Percentiles rank a stretch among this genome's conserved stretches.
Evolutionary conservation across 2,113 vertebrate genomes (phyloP).

Genomic region (Semnornis frantzii): DNA sequence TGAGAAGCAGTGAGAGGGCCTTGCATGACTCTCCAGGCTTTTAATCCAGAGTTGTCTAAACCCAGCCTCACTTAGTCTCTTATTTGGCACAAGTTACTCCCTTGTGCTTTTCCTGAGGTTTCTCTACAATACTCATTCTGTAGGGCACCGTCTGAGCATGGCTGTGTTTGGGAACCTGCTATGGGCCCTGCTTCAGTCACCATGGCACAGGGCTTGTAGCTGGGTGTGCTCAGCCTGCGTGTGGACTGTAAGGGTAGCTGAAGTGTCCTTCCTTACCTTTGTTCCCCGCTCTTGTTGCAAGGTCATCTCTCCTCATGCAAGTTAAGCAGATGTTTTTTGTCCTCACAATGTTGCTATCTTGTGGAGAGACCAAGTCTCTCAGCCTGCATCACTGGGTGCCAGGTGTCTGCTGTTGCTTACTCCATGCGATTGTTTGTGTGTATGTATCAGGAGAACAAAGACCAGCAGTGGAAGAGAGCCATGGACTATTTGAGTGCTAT

Average conservation of each 20-base stretch:
- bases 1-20: neutral
- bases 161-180: neutral
- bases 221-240: neutral
- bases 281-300: neutral
- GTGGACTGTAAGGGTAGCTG: neutral
- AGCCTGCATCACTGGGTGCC: neutral
- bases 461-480: constrained; percentile 96
- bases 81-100: neutral
- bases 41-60: neutral
- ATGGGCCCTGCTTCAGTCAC: neutral
- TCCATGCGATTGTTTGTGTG: constrained; percentile 18
- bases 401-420: constrained; percentile 34
- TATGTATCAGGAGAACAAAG: constrained; percentile 87
- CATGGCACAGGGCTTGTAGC: neutral
- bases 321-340: neutral
- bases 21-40: fast-evolving
- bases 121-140: neutral
- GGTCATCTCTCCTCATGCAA: neutral
- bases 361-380: neutral
- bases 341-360: neutral
- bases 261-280: neutral
- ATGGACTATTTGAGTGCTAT: constrained; percentile 98
- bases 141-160: neutral
- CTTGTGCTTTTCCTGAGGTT: neutral
- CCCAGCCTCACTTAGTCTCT: neutral